These are phyloP conservation scores for Schizopygopsis malacanthus DNA, from an alignment of 2,797 vertebrate species.

Conservation along the genomic window DNA sequence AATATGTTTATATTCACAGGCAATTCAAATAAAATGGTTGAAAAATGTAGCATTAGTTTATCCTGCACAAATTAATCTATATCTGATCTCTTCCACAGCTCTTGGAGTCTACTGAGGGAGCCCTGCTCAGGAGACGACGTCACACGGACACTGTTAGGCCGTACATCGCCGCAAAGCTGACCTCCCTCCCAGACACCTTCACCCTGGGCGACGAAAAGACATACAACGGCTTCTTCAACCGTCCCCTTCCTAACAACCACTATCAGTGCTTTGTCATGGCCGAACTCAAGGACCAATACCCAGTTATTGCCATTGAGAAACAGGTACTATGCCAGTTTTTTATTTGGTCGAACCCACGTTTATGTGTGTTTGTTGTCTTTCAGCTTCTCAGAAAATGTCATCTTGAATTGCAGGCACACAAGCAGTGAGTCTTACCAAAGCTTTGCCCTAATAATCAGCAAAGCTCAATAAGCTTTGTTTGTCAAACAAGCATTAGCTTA, in stretches of 20 bases:
- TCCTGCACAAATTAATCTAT: neutral
- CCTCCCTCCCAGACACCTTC: slow-evolving; percentile 86
- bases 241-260: slow-evolving; percentile 82
- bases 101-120: slow-evolving; percentile 80
- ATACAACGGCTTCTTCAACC: slow-evolving; percentile 91
- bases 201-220: slow-evolving; percentile 89
- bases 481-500: slow-evolving; percentile 39
- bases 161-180: slow-evolving; percentile 89
- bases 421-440: neutral
- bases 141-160: slow-evolving; percentile 81
- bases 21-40: neutral
- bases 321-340: slow-evolving; percentile 52
- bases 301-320: slow-evolving; percentile 71
- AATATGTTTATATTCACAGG: neutral
- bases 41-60: neutral
- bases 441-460: slow-evolving; percentile 35
- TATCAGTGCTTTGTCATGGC: slow-evolving; percentile 93
- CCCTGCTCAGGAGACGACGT: slow-evolving; percentile 74
- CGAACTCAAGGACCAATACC: slow-evolving; percentile 85
- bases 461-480: slow-evolving; percentile 33
- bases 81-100: slow-evolving; percentile 74
- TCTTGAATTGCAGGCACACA: neutral
- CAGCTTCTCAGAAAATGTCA: neutral
- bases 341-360: neutral
- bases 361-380: neutral